These are phyloP conservation scores for Xanthia togata DNA, from an alignment of 2,888 invertebrate genomes.

Conservation along the genomic window DNA sequence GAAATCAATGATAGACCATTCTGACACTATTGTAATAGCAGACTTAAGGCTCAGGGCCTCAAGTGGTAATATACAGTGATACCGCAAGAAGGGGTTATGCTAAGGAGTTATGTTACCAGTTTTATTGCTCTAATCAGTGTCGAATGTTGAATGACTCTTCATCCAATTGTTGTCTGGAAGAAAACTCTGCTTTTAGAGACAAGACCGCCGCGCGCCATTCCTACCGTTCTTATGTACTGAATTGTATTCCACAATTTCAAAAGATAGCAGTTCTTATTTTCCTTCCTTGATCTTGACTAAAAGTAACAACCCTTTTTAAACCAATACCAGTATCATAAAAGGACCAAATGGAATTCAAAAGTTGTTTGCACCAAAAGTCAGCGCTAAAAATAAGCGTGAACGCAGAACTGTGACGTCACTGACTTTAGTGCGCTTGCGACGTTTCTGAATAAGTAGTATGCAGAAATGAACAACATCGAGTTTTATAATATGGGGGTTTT, in stretches of 20 bases:
- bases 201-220: no score
- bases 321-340: slow-evolving; percentile 45
- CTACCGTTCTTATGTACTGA: no score
- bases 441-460: slow-evolving; percentile 43
- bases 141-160: not conserved
- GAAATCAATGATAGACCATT: no score
- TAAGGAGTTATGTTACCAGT: no score
- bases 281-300: slow-evolving; percentile 5
- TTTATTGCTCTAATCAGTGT: not conserved
- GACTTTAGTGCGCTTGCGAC: slow-evolving; percentile 51
- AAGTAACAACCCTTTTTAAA: slow-evolving; percentile 22
- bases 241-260: not conserved
- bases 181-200: not conserved
- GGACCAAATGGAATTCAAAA: slow-evolving; percentile 47
- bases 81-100: no score
- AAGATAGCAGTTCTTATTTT: not conserved
- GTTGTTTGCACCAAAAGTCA: slow-evolving; percentile 61
- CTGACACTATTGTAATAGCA: no score
- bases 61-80: no score
- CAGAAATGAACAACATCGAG: slow-evolving; percentile 21
- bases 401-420: slow-evolving; percentile 59
- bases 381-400: slow-evolving; percentile 65
- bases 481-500: not conserved
- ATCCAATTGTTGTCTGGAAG: not conserved
- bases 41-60: no score